Percentiles rank a stretch among this genome's conserved stretches.
Conservation (phyloP, 2,113 vertebrate species). For the Pogonocichla stellata region DNA sequence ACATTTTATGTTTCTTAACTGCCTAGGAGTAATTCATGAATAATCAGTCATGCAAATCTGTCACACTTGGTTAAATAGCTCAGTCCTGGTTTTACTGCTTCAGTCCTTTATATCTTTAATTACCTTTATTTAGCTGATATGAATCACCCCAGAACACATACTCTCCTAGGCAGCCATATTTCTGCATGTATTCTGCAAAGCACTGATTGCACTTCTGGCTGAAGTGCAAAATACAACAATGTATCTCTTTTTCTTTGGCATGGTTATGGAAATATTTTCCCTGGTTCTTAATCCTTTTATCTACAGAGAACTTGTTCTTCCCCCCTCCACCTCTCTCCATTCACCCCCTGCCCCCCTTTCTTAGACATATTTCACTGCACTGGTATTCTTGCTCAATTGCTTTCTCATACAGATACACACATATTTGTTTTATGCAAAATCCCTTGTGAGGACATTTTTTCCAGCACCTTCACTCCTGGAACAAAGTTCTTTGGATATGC, state of each 20-base stretch:
- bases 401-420: neutral
- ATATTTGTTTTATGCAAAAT: neutral
- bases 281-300: neutral
- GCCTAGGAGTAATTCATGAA: slow-evolving; percentile 17
- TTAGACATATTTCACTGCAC: neutral
- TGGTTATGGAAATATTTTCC: neutral
- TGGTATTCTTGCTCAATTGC: neutral
- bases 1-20: slow-evolving; percentile 36
- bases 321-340: neutral
- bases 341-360: neutral
- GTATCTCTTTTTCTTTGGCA: neutral
- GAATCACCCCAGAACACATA: slow-evolving; percentile 6
- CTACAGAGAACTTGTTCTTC: neutral
- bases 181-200: neutral
- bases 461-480: neutral
- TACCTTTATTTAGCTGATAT: slow-evolving; percentile 40
- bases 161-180: neutral
- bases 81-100: slow-evolving; percentile 1
- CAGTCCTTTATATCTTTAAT: slow-evolving; percentile 40
- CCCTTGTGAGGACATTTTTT: neutral
- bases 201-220: neutral
- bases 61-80: slow-evolving; percentile 32
- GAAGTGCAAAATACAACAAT: neutral
- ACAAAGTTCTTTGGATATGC: neutral
- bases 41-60: slow-evolving; percentile 49